Base-by-base conservation (phyloP, 2,797 vertebrate species). In the Silurus aristotelis region DNA sequence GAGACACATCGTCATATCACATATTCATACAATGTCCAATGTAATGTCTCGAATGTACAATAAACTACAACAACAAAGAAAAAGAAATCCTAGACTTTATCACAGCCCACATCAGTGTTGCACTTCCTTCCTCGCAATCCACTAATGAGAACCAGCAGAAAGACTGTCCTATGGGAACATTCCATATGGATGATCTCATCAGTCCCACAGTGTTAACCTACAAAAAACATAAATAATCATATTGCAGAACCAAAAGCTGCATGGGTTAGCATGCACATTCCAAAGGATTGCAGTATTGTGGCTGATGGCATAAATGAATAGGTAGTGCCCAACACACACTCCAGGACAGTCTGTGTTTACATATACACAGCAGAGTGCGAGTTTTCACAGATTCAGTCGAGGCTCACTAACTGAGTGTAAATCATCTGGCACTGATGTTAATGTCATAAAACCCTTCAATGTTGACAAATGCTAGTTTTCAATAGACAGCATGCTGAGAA, bases 131-230 rank as follows among this genome's bases (percentile, higher is more conserved):
- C 73, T 73, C 72, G 46, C 78, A 63, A 76, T 85, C 80, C 68
- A 55, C 83, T 93, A 93, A 93, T 87, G 88, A 82, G 90, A 91
- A 92, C 89, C 93, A 93, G 90, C 87, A 90, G 91, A 87, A 90
- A 71, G 86, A 71, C 88, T 66, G 3, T 48, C 85, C 80, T 84
- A 66, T 85, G 87, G 90, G 90, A 90, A 90, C 91, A 91, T 93
- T 93, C 91, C 85, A 89, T 85, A 70, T 25, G 73, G 70, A 80
- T 93, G 91, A 93, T 91, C 89, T 94, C 93, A 93, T 86, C 71
- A 56, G 52, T 67, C 85, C 80, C 71, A 77, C 82, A 75, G 60
- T 48, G 87, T 89, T 82, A 87, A 80, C 46, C 88, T 87, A 3
- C 70, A 90, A 90, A 75, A 92, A 91, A 92, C 89, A 46, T 68